Conservation (phyloP, 2,797 vertebrate species). For the Mus caroli region DNA sequence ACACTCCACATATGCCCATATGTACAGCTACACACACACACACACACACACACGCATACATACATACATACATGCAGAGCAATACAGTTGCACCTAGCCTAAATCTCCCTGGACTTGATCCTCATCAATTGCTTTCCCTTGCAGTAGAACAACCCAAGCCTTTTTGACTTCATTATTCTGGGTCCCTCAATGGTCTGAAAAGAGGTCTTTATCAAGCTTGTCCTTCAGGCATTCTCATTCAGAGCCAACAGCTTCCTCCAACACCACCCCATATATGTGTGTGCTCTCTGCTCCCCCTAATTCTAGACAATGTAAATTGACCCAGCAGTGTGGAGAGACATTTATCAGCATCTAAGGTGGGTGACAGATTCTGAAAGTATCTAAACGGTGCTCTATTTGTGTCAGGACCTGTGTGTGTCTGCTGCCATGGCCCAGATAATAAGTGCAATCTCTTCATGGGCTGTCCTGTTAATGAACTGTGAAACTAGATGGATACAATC, state of each 20-base stretch:
- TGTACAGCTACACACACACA: neutral
- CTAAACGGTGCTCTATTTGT: neutral
- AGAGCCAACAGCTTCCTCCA: neutral
- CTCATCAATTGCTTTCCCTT: constrained; percentile 54
- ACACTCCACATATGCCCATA: neutral
- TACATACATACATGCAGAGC: neutral
- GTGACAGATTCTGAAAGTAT: constrained; percentile 27
- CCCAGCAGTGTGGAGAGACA: constrained; percentile 29
- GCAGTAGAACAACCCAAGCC: neutral
- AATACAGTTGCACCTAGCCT: constrained; percentile 5
- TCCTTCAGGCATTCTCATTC: neutral
- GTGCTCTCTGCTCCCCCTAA: neutral
- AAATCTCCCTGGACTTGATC: constrained; percentile 33
- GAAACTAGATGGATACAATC: constrained; percentile 62
- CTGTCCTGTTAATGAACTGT: constrained; percentile 67
- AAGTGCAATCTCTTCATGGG: constrained; percentile 27
- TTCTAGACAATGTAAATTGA: constrained; percentile 39
- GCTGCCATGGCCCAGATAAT: neutral
- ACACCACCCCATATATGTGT: neutral
- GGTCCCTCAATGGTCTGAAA: accelerated
- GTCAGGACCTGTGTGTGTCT: neutral
- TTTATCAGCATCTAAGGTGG: constrained; percentile 40
- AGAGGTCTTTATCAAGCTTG: neutral
- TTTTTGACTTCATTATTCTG: neutral
- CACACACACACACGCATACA: too few relatives aligned